Conservation (phyloP, 2,797 vertebrate genomes). For the Myripristis jacobus region DNA sequence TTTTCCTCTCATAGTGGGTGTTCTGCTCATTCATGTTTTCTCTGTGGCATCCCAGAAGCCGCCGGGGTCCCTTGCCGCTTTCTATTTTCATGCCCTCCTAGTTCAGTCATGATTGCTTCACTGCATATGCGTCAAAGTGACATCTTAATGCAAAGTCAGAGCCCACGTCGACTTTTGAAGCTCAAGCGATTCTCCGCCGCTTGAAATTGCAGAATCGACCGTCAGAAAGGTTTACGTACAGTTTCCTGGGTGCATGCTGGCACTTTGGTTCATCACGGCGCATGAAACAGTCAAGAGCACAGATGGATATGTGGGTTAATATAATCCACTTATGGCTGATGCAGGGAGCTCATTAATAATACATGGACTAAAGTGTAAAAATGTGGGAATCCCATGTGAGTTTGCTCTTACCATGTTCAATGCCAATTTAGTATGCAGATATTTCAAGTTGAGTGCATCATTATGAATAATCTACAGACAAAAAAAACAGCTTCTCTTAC, state of each 20-base stretch:
- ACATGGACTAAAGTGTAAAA: slow-evolving; percentile 52
- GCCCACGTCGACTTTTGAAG: slow-evolving; percentile 53
- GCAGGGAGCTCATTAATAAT: slow-evolving; percentile 70
- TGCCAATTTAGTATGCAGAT: slow-evolving; percentile 29
- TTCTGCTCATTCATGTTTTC: slow-evolving; percentile 65
- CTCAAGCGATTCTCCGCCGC: slow-evolving; percentile 75
- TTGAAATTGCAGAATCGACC: slow-evolving; percentile 59
- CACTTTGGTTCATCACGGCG: slow-evolving; percentile 21
- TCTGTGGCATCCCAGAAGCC: slow-evolving; percentile 36
- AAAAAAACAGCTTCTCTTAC: slow-evolving; percentile 21
- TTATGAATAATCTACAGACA: slow-evolving; percentile 40
- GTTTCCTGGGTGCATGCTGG: slow-evolving; percentile 5
- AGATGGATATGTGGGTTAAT: slow-evolving; percentile 64
- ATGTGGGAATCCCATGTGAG: slow-evolving; percentile 58
- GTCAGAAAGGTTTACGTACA: slow-evolving; percentile 41
- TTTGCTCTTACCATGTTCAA: slow-evolving; percentile 38
- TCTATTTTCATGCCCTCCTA: slow-evolving; percentile 57
- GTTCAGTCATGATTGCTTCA: slow-evolving; percentile 66
- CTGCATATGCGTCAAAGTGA: slow-evolving; percentile 63
- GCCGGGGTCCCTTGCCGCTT: slow-evolving; percentile 62
- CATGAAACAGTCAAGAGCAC: slow-evolving; percentile 33
- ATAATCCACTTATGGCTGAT: slow-evolving; percentile 62
- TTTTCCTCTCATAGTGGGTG: slow-evolving; percentile 31
- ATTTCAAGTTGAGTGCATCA: slow-evolving; percentile 28
- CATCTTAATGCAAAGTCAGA: slow-evolving; percentile 67